A percentile compares a stretch with the other conserved stretches of the same genome.
phyloP scores from a whole-genome alignment of 2,888 invertebrate genomes.

The Plebejus anna region DNA sequence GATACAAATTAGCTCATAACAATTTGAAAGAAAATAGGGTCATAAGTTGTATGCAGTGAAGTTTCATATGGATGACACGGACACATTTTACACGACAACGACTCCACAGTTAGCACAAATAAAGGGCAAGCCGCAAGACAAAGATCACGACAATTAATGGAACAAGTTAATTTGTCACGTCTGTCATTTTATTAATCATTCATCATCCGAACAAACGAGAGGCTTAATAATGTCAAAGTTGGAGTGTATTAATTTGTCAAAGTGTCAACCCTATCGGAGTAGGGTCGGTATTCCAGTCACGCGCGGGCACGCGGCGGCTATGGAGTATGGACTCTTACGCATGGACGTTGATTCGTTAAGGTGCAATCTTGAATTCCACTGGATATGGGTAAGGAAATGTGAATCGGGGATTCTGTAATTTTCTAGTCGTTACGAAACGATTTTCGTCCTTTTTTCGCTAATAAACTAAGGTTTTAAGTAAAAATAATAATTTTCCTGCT shows the following conservation, averaged over 20 bases:
- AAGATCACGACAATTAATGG: constrained; percentile 7
- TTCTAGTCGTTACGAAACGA: neutral
- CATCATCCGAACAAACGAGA: constrained; percentile 11
- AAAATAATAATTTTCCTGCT: neutral
- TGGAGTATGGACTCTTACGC: constrained; percentile 31
- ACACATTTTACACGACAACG: neutral
- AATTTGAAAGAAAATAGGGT: too few relatives aligned
- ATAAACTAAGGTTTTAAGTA: neutral
- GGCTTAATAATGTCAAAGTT: constrained; percentile 16
- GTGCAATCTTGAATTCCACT: constrained; percentile 23
- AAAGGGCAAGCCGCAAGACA: neutral
- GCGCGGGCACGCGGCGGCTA: constrained; percentile 36
- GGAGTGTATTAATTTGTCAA: constrained; percentile 18
- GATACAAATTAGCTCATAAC: too few relatives aligned
- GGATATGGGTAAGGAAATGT: constrained; percentile 2
- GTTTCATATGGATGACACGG: too few relatives aligned
- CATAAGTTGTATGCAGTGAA: too few relatives aligned
- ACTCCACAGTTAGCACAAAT: neutral
- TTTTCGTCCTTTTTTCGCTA: neutral
- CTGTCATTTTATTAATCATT: neutral
- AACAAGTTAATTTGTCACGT: constrained; percentile 15
- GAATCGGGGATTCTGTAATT: neutral
- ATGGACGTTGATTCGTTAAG: constrained; percentile 30
- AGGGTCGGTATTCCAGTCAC: constrained; percentile 38
- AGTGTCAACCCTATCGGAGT: constrained; percentile 34